Percentiles rank a stretch among this genome's conserved stretches.
Conservation (phyloP, 2,797 vertebrate genomes). For the Channa striata region DNA sequence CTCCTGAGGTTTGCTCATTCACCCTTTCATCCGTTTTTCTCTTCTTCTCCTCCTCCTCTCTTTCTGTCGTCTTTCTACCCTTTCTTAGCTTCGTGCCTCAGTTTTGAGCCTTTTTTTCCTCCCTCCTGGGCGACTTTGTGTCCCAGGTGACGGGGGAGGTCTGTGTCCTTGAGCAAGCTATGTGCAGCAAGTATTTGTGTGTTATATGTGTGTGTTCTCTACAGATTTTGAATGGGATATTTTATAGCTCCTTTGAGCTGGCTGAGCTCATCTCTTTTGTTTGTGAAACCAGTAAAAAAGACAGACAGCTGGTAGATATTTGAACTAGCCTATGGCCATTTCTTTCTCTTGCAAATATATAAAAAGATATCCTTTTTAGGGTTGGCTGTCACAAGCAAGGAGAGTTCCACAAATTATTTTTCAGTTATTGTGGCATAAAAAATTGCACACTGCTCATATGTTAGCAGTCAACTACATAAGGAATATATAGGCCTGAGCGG, state of each 20-base stretch:
- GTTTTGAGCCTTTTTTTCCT: conserved; percentile 16
- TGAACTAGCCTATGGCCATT: conserved; percentile 29
- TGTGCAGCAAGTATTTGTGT: conserved; percentile 54
- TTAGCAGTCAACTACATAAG: neutral
- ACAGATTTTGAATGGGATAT: conserved; percentile 29
- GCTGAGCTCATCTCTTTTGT: conserved; percentile 23
- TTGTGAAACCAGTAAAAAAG: conserved; percentile 23
- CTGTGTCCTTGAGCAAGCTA: conserved; percentile 72
- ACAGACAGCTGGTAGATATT: conserved; percentile 23
- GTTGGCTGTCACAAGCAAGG: conserved; percentile 10
- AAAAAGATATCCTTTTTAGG: conserved; percentile 19
- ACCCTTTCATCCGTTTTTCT: conserved; percentile 20
- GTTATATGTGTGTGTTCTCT: conserved; percentile 1
- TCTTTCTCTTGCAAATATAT: conserved; percentile 35
- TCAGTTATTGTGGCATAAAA: neutral
- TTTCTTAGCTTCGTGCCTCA: conserved; percentile 20
- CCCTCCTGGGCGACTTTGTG: conserved; percentile 40
- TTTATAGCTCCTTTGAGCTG: conserved; percentile 51
- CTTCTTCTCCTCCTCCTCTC: conserved; percentile 19
- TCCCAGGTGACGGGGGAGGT: conserved; percentile 65
- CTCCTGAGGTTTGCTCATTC: conserved; percentile 3
- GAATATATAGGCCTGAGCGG: no score
- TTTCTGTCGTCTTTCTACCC: conserved; percentile 20
- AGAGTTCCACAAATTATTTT: conserved; percentile 35
- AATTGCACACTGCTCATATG: neutral